A percentile compares a stretch with the other conserved stretches of the same genome.
Conservation (phyloP, 1,140 invertebrate species). For the Pseudachorutes palmiensis region DNA sequence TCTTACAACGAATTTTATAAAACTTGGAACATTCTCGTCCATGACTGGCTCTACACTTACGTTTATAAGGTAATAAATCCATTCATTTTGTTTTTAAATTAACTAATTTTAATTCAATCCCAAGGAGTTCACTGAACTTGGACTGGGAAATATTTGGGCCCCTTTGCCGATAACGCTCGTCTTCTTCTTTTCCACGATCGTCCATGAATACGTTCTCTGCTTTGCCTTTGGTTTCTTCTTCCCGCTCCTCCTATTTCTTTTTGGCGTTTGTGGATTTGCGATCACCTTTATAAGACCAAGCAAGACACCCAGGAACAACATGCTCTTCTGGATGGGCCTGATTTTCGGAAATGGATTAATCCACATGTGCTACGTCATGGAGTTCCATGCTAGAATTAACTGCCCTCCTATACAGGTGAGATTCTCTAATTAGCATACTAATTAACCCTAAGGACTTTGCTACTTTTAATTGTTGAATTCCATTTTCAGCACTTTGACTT, state of each 20-base stretch:
- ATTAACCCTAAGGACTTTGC: too few relatives aligned
- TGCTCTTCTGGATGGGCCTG: slow-evolving; percentile 72
- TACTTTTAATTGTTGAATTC: background rate
- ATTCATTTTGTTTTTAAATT: background rate
- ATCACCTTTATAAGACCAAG: slow-evolving; percentile 50
- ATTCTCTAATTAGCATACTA: too few relatives aligned
- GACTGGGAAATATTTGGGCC: slow-evolving; percentile 24
- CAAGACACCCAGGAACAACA: slow-evolving; percentile 55
- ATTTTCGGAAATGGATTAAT: slow-evolving; percentile 66
- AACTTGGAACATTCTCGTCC: slow-evolving; percentile 88
- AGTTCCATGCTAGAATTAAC: slow-evolving; percentile 73
- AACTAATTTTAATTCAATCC: slow-evolving; percentile 15
- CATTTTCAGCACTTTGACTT: slow-evolving; percentile 39
- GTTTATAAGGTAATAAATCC: slow-evolving; percentile 70
- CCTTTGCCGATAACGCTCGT: slow-evolving; percentile 47
- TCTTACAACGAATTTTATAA: slow-evolving; percentile 74
- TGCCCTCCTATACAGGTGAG: slow-evolving; percentile 50
- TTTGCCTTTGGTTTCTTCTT: slow-evolving; percentile 75
- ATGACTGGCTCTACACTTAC: slow-evolving; percentile 89
- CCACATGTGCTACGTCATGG: slow-evolving; percentile 70
- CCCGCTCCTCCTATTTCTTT: slow-evolving; percentile 68
- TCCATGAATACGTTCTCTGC: slow-evolving; percentile 77
- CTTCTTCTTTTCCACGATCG: slow-evolving; percentile 56
- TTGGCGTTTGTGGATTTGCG: slow-evolving; percentile 53
- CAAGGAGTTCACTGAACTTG: slow-evolving; percentile 37